These are phyloP conservation scores for Bombyx mori DNA, from an alignment of 1,140 invertebrate genomes.

Conservation along the genomic window ASM3026992v2 NC_085111.1:9396501-9397000, in stretches of 20 bases:
- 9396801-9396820: too few species aligned
- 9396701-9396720: too few species aligned
- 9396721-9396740: too few species aligned
- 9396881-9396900: constrained; percentile 21
- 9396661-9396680: too few species aligned
- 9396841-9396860: not conserved
- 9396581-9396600: not conserved
- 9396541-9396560: not conserved
- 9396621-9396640: too few species aligned
- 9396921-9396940: constrained; percentile 65
- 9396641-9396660: too few species aligned
- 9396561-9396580: too few species aligned
- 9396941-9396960: constrained; percentile 45
- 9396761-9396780: too few species aligned
- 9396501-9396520: constrained; percentile 27
- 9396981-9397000: constrained; percentile 65
- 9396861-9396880: not conserved
- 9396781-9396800: too few species aligned
- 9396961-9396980: constrained; percentile 66
- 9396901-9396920: constrained; percentile 56
- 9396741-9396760: too few species aligned
- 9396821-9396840: not conserved
- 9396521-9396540: constrained; percentile 25
- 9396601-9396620: not conserved
- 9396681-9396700: too few species aligned